Evolutionary conservation across 2,113 vertebrate species (phyloP), one percentile per base, ranked within the genome.

Genomic region (Rynchops niger): DNA sequence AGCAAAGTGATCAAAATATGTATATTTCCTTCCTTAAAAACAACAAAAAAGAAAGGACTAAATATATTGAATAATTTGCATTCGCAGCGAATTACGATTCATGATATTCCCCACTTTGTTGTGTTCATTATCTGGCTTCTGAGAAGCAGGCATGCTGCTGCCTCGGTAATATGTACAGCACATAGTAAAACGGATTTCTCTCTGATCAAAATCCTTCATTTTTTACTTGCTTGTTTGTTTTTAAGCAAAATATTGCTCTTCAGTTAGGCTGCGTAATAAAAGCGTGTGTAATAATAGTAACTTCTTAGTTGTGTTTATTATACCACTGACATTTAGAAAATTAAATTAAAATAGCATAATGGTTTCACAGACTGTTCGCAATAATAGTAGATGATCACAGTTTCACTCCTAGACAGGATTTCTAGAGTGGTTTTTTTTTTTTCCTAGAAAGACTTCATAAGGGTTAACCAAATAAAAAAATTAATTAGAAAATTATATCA

Each of bases 151-250:
- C 40, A 89, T 79, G 95, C 90, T 97, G 93, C 92, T 83, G 81
- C 93, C 78, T 92, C 43, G 58, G 70, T 93, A 52, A 79, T 94
- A 94, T 96, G 97, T 97, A 94, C 47, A 97, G 40, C 93, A 92
- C 65, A 93, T 22, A 49, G 53, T 74, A 93, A 70, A 92, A 30
- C 82, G 67, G 88, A 96, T 90, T 96, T 96, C 72, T 74, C 86
- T 94, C 29, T 69, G 93, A 90, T 93, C 88, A 98, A 95, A 97
- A 87, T 69, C 69, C 58, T 61, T 70, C 74, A 8, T 50, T 93
- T 61, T 88, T 95, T 52, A 73, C 50, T 95, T 91, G 32, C 45
- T 26, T 80, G 15, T 71, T 83, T 95, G n/a, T 58, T 93, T 92
- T 89, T 71, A 82, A 94, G 77, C 34, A 82, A 15, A 70, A 17